Evolutionary conservation across 2,888 invertebrate genomes (phyloP), one percentile per base, ranked within the genome.

Genomic region (Eristalinus sepulchralis): DNA sequence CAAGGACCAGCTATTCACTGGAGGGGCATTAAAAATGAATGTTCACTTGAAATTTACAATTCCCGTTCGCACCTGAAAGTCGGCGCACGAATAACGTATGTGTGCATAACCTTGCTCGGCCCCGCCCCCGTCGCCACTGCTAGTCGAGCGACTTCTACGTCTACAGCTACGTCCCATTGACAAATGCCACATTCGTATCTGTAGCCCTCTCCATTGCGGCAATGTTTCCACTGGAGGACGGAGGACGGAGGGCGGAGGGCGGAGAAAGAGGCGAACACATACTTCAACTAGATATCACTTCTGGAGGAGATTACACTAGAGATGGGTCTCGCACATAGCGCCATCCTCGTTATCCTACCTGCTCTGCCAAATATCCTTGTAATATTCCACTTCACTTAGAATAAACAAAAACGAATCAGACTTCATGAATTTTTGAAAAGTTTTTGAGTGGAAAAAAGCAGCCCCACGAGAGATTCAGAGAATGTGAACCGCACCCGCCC

Each of bases 381-480:
- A 86, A 86, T 86, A 86, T 86, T 86, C 86, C 78, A 79, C 86
- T 86, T 82, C 86, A 83, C 86, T 86, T 86, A 86, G 70, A 86
- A 83, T 86, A 86, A 86, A 86, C 86, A 86, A 86, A 86, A 82
- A 86, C 86, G 82, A 86, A 86, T 86, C 86, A 86, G 86, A 86
- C 86, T 86, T 86, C 82, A 86, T 86, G 86, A 86, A 86, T 86
- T 86, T 86, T 86, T 86, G 82, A 86, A 75, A 86, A 82, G 86
- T 86, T 86, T 86, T 86, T 86, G 86, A 86, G 86, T 86, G 86
- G 78, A 86, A 86, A 86, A 86, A 86, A 85, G 85, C 70, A 76
- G 86, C 71, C 86, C 82, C 86, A 9, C 34, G 86, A 83, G 86
- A 79, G 66, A 73, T 82, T 73, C 72, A 8, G 39, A 68, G n/a